Base-by-base conservation (phyloP, 2,797 vertebrate genomes). In the Oreonectes daqikongensis region DNA sequence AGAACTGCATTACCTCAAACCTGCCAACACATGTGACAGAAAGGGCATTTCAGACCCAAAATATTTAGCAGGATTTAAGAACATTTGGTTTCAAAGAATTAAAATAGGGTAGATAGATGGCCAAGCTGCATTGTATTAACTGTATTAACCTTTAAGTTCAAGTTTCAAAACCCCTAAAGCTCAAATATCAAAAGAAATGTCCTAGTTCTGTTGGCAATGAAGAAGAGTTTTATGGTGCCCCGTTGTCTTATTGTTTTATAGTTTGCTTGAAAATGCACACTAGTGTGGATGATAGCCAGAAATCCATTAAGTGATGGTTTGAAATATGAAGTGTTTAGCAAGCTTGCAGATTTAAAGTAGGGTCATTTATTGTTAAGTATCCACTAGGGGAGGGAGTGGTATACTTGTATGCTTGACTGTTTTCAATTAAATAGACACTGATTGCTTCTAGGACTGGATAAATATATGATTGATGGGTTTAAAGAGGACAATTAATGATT, bases 1-100 rank as follows among this genome's bases (percentile, higher is more conserved):
- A 99, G 90, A 98, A 97, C 90, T 98, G 97, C 97, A 99, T 96
- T 80, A 99, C 97, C 86, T 99, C 98, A 64, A 96, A 98, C 98
- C 98, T 99, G 89, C n/a, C 78, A 10, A 64, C 17, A 73, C 57
- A 75, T 0, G 30, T 38, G 59, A 14, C 4, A 26, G 35, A 80
- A 55, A 72, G 24, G 30, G 2, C 11, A 18, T 48, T 69, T 64
- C 28, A 63, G 50, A 53, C 18, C 20, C 5, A 26, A 64, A 52
- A 55, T 32, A 42, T 38, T 22, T 44, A 53, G 9, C 6, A 65
- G 9, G 20, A 32, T 32, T 3, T 6, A 32, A 32, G 32, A 59
- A 28, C 7, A 11, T 0, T 2, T 32, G 32, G 32, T 32, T 32
- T 32, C 6, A 32, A 32, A 32, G 32, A 63, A 32, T 5, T 32